Evolutionary conservation across 2,113 vertebrate genomes (phyloP).

Genomic region (Tragelaphus buxtoni): DNA sequence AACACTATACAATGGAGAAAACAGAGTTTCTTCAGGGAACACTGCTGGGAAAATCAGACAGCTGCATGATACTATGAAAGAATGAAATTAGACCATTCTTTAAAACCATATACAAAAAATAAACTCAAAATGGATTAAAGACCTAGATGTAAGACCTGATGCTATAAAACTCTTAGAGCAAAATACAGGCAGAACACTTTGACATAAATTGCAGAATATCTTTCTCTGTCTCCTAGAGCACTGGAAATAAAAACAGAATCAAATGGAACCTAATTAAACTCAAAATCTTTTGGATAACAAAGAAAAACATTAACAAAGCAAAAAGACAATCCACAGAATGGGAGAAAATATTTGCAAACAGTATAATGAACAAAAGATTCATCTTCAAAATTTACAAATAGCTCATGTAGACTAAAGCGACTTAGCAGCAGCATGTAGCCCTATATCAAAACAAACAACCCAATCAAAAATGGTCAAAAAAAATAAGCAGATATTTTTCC

Average conservation of each 20-base stretch:
- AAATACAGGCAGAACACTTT: background rate
- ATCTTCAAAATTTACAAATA: background rate
- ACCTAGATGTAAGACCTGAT: background rate
- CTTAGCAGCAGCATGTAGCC: too few species aligned
- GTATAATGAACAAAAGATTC: background rate
- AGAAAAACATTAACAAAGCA: background rate
- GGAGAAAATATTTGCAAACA: background rate
- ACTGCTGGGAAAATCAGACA: background rate
- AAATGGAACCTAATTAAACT: background rate
- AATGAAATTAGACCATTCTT: background rate
- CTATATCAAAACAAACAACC: background rate
- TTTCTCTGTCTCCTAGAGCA: background rate
- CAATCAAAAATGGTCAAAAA: background rate
- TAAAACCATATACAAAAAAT: background rate
- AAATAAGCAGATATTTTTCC: background rate
- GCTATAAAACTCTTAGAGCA: background rate
- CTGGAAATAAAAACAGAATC: background rate
- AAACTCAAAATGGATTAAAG: background rate
- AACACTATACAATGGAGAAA: background rate
- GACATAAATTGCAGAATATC: background rate
- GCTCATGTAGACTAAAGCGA: background rate
- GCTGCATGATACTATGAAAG: background rate
- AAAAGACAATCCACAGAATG: background rate
- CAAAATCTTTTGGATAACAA: background rate
- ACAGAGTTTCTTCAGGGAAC: background rate